These are phyloP conservation scores for Probaryconus sp. DNA, from an alignment of 1,140 invertebrate species.

Conservation along the genomic window DNA sequence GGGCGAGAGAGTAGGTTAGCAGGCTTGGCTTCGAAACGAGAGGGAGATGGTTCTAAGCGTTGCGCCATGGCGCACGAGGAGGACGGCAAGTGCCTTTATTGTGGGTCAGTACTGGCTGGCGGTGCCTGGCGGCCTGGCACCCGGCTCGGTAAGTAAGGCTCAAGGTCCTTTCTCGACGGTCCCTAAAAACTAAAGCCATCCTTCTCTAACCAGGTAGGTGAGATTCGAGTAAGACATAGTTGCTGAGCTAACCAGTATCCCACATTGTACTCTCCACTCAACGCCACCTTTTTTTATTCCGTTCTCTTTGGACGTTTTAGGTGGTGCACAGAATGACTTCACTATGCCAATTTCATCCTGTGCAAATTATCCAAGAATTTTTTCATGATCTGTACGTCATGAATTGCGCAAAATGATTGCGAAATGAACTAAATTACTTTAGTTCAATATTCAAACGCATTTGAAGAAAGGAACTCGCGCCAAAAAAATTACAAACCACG, in stretches of 20 bases:
- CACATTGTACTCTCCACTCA: too few species aligned
- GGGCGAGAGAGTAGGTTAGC: constrained; percentile 76
- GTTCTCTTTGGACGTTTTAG: too few species aligned
- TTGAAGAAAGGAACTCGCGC: too few species aligned
- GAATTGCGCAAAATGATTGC: too few species aligned
- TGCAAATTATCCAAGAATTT: too few species aligned
- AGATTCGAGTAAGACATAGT: constrained; percentile 56
- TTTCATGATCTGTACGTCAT: too few species aligned
- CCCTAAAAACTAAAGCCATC: constrained; percentile 62
- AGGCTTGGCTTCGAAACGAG: constrained; percentile 67
- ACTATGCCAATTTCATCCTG: too few species aligned
- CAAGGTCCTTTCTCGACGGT: constrained; percentile 68
- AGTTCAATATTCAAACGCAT: too few species aligned
- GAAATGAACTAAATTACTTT: too few species aligned
- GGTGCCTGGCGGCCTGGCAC: constrained; percentile 61
- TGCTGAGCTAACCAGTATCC: constrained; percentile 34
- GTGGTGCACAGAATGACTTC: too few species aligned
- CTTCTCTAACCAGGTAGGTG: constrained; percentile 68
- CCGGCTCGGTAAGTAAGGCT: constrained; percentile 68
- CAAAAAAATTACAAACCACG: too few species aligned
- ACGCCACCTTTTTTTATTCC: constrained; percentile 41
- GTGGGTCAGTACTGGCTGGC: constrained; percentile 76
- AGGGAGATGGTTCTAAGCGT: constrained; percentile 67
- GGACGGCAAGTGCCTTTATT: constrained; percentile 78
- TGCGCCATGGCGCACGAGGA: constrained; percentile 69